These are phyloP conservation scores for Columbina picui DNA, from an alignment of 2,113 vertebrate genomes.

Conservation along the genomic window DNA sequence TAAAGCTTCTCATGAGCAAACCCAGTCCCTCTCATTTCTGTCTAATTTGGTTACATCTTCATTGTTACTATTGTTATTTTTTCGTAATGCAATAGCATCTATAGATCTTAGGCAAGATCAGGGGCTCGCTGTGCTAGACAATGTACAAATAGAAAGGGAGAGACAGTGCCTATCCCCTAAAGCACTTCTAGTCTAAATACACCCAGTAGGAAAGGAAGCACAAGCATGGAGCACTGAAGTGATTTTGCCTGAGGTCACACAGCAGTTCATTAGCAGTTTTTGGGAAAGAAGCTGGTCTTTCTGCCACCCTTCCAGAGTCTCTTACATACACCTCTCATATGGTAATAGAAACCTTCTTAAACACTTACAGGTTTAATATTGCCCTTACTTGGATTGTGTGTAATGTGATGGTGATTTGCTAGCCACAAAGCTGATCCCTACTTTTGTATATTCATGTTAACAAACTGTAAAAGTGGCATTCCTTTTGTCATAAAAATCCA, in stretches of 20 bases:
- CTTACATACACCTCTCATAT: background rate
- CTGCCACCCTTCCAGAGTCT: background rate
- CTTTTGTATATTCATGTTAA: background rate
- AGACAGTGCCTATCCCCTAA: constrained; percentile 21
- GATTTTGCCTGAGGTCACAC: background rate
- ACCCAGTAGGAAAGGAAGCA: constrained; percentile 4
- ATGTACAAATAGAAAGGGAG: constrained; percentile 17
- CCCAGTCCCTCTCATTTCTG: background rate
- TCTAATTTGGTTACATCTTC: constrained; percentile 17
- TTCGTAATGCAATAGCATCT: constrained; percentile 25
- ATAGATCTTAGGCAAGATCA: background rate
- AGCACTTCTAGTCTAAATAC: constrained; percentile 36
- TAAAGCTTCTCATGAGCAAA: background rate
- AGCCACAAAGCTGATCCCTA: background rate
- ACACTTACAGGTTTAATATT: background rate
- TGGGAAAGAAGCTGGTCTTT: background rate
- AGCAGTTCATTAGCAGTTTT: background rate
- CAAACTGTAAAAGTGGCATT: background rate
- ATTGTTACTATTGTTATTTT: background rate
- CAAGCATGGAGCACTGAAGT: background rate
- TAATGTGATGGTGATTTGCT: background rate
- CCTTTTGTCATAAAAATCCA: background rate
- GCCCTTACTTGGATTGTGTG: background rate
- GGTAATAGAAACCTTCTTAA: background rate
- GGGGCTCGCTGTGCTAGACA: constrained; percentile 15